Base-by-base conservation (phyloP, 2,888 invertebrate genomes). In the Netelia virgata region DNA sequence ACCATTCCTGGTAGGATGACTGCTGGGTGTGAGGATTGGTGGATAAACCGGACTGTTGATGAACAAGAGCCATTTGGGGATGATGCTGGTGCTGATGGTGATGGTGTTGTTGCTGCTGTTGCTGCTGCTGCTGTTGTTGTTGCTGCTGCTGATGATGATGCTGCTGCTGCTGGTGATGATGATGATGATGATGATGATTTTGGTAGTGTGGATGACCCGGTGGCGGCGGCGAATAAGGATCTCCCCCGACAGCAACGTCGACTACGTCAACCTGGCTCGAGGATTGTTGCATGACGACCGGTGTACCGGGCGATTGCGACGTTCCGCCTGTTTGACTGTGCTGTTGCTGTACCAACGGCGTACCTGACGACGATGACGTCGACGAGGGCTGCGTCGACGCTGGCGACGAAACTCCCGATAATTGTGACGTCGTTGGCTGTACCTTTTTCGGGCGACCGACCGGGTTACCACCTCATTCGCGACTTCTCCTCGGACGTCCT, bases 401-500 rank as follows among this genome's bases (percentile, higher is more conserved):
- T 68, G 88, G 83, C 64, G 87, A 87, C 82, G 88, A 76, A 76
- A 87, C 86, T 85, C 89, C 89, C 20, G 69, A 50, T 41, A 82
- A 72, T 55, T 78, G 82, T 83, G 91, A 86, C 86, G 91, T 89
- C 88, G 91, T 89, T 88, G 90, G 89, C 87, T 93, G 93, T 59
- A 93, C 92, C 93, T 93, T 93, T 89, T 93, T 93, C 91, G 93
- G 93, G 91, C 93, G 93, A 92, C 93, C 93, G 89, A 93, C 93
- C 93, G 93, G 93, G 93, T 93, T 93, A 91, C 93, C 94, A 85
- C 94, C 96, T 97, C 97, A 97, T 96, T 98, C 98, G 93, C 97
- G 96, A 95, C 97, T 97, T 94, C 98, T 96, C 94, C 97, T 96
- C 94, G 98, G 98, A 92, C 98, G 95, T 85, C 97, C 98, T 91